Base-by-base conservation (phyloP, 2,113 vertebrate genomes). In the Cygnus buccinator region DNA sequence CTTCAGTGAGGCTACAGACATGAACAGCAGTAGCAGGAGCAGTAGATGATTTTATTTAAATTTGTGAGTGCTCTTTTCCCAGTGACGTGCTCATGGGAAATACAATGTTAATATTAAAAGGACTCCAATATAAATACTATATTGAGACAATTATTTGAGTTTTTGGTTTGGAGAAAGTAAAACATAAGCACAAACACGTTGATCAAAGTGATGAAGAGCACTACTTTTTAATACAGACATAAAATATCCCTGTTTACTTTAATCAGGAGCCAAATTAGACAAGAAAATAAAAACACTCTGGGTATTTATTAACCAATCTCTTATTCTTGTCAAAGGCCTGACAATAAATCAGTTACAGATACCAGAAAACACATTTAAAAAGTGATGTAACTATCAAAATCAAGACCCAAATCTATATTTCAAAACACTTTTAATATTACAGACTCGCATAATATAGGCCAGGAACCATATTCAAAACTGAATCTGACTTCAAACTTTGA, bases 191-290 rank as follows among this genome's bases (percentile, higher is more conserved):
- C n/a, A 95, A 90, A 87, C 62, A 48, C 15, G 43, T 77, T 73
- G 20, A 72, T 67, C 77, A 90, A 87, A 92, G 81, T 84, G 81
- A 89, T 13, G 43, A 78, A 89, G 43, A 79, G 29, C 25, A 44
- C 8, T 62, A 15, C 33, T 58, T 92, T 83, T 73, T 73, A 91
- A 52, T 2, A 9, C 54, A 73, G 70, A 87, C 80, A 78, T 19
- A 84, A 70, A 89, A 19, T 79, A 75, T 79, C 35, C 76, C 50
- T 29, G 75, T 82, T 89, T 92, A 89, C 74, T 89, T 89, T 95
- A 94, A 92, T 54, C 52, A 70, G 14, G 4, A 89, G 44, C 62
- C 86, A 89, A 90, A 91, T 91, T 84, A 78, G 35, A 84, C 22
- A 86, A 83, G 48, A 65, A 93, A 92, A 84, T 75, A 75, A 81